These are phyloP conservation scores for Ophiothrix spiculata DNA, from an alignment of 35 echinoderm and acorn worm species.

Conservation along the genomic window DNA sequence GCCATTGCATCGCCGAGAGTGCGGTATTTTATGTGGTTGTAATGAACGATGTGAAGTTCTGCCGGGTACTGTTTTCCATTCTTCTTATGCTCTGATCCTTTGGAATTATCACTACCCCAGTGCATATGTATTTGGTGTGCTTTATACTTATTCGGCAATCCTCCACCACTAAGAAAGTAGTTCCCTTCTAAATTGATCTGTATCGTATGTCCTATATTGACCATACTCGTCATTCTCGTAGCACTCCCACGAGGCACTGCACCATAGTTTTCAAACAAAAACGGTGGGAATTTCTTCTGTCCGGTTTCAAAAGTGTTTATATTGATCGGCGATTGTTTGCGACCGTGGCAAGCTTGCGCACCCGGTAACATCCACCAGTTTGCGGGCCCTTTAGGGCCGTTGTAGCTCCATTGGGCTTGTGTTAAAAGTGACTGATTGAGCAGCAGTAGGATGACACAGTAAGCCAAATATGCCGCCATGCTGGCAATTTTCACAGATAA, in stretches of 20 bases:
- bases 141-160: conserved; percentile 42
- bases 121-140: conserved; percentile 84
- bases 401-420: background rate
- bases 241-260: too few relatives aligned
- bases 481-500: too few relatives aligned
- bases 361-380: background rate
- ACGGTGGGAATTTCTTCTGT: background rate
- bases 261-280: background rate
- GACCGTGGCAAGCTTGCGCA: background rate
- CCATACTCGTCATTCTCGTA: background rate
- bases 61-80: conserved; percentile 42
- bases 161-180: conserved; percentile 62
- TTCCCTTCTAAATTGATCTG: background rate
- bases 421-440: too few relatives aligned
- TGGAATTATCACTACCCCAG: conserved; percentile 48
- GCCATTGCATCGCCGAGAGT: background rate
- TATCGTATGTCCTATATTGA: background rate
- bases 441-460: too few relatives aligned
- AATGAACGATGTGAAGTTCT: background rate
- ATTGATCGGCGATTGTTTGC: background rate
- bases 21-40: background rate
- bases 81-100: conserved; percentile 82
- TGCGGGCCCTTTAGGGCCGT: background rate
- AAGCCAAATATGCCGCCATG: too few relatives aligned
- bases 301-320: background rate